Conservation (phyloP, 2,888 invertebrate genomes). For the Anticlea derivata region DNA sequence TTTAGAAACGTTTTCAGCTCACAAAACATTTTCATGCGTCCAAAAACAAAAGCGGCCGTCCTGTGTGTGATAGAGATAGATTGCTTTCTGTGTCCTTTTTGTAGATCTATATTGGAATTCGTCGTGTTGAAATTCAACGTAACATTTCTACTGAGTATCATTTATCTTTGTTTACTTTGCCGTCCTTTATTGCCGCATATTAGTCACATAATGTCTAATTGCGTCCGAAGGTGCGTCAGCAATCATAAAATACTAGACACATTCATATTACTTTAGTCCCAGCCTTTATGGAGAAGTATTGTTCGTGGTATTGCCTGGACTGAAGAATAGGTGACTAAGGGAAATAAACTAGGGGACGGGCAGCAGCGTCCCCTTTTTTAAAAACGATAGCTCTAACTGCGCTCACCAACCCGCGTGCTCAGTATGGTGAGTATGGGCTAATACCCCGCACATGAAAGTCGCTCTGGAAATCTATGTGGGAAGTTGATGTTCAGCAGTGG, state of each 20-base stretch:
- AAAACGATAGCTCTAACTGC: no score
- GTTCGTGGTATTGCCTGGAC: no score
- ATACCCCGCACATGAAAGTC: no score
- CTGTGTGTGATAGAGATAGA: constrained; percentile 28
- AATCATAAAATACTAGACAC: neutral
- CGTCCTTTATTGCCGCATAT: constrained; percentile 4
- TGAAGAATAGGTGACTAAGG: no score
- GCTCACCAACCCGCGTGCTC: no score
- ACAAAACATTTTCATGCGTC: constrained; percentile 22
- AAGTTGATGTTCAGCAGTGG: no score
- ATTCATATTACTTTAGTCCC: neutral
- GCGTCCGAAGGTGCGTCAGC: neutral
- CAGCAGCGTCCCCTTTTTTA: no score
- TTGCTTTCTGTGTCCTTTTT: constrained; percentile 25
- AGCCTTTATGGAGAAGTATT: no score
- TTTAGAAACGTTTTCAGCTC: constrained; percentile 24
- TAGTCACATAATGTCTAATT: neutral
- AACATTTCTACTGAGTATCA: constrained; percentile 13
- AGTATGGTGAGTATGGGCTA: no score
- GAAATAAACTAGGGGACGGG: no score
- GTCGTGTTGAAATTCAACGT: constrained; percentile 23
- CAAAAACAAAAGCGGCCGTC: constrained; percentile 23
- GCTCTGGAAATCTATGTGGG: no score
- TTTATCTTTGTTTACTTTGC: constrained; percentile 23
- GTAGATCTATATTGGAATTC: constrained; percentile 26